Percentiles rank a stretch among this genome's conserved stretches.
Conservation (phyloP, 1,140 invertebrate genomes). For the Drosophila athabasca region DNA sequence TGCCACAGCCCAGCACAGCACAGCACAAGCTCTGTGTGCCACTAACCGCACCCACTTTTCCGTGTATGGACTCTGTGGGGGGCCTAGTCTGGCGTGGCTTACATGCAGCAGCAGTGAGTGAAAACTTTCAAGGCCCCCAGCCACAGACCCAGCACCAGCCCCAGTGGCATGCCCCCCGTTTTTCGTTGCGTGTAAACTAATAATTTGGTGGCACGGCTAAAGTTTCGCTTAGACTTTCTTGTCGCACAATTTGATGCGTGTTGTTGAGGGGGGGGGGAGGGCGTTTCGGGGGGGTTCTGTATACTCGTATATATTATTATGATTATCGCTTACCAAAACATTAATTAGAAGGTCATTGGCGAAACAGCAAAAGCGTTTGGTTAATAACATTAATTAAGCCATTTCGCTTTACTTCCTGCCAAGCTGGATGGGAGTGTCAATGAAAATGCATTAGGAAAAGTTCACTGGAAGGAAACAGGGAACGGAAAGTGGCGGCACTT, state of each 20-base stretch:
- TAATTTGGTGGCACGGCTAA: slow-evolving; percentile 58
- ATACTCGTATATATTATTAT: slow-evolving; percentile 24
- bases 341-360: slow-evolving; percentile 64
- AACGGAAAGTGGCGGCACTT: background rate
- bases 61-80: background rate
- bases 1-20: background rate
- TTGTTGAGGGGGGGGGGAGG: slow-evolving; percentile 20
- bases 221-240: slow-evolving; percentile 58
- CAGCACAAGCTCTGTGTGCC: background rate
- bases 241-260: slow-evolving; percentile 67
- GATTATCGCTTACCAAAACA: slow-evolving; percentile 53
- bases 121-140: slow-evolving; percentile 53
- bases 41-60: slow-evolving; percentile 46
- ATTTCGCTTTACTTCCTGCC: slow-evolving; percentile 22
- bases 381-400: slow-evolving; percentile 75
- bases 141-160: background rate
- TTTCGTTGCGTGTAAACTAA: slow-evolving; percentile 61
- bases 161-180: background rate
- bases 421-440: slow-evolving; percentile 24
- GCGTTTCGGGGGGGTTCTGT: slow-evolving; percentile 11
- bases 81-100: background rate
- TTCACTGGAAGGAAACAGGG: slow-evolving; percentile 46
- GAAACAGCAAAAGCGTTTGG: slow-evolving; percentile 30
- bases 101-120: slow-evolving; percentile 33
- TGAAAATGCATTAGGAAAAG: slow-evolving; percentile 14